These are phyloP conservation scores for Alethe castanea DNA, from an alignment of 2,113 vertebrate species.

Conservation along the genomic window DNA sequence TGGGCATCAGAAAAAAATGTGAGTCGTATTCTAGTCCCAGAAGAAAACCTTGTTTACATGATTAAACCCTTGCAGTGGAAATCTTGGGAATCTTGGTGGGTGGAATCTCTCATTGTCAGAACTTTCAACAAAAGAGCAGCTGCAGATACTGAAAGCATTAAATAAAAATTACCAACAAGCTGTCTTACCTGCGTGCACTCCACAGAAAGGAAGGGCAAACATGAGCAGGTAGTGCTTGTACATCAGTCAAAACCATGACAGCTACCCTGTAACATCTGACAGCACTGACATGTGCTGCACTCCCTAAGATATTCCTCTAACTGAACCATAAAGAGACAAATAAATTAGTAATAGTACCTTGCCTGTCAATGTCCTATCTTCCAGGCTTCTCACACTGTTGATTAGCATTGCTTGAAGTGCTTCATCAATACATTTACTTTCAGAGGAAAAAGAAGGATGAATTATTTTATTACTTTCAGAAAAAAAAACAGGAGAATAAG, in stretches of 20 bases:
- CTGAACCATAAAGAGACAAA: slow-evolving; percentile 83
- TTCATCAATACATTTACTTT: slow-evolving; percentile 59
- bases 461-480: slow-evolving; percentile 16
- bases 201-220: slow-evolving; percentile 84
- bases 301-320: slow-evolving; percentile 77
- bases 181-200: slow-evolving; percentile 81
- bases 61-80: slow-evolving; percentile 48
- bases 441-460: neutral
- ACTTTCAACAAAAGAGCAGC: slow-evolving; percentile 67
- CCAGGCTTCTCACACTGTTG: slow-evolving; percentile 66
- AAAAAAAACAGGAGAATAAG: slow-evolving; percentile 20
- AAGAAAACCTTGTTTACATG: slow-evolving; percentile 57
- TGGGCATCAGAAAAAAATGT: slow-evolving; percentile 4
- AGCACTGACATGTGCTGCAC: slow-evolving; percentile 77
- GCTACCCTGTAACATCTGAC: slow-evolving; percentile 84
- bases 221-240: slow-evolving; percentile 75
- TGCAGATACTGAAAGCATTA: slow-evolving; percentile 71
- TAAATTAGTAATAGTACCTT: slow-evolving; percentile 88
- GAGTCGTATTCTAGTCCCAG: slow-evolving; percentile 43
- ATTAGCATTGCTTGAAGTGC: slow-evolving; percentile 65
- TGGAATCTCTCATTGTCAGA: slow-evolving; percentile 69
- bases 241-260: slow-evolving; percentile 88
- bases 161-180: slow-evolving; percentile 79
- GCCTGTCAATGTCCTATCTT: slow-evolving; percentile 79
- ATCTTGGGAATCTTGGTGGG: slow-evolving; percentile 55